Base-by-base conservation (phyloP, 2,888 invertebrate genomes). In the Belgica antarctica region DNA sequence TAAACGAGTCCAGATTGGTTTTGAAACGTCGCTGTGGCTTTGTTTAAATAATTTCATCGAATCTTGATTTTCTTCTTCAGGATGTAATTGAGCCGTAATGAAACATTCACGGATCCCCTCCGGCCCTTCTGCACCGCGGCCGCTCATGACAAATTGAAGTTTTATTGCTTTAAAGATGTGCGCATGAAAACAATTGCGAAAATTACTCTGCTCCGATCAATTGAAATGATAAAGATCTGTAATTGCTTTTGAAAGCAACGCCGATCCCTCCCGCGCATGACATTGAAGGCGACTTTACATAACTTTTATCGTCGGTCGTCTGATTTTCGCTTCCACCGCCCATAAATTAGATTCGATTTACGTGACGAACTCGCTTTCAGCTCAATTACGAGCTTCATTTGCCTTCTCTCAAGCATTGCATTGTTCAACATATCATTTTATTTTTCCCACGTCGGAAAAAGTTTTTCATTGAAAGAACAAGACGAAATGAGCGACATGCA, bases 211-310 rank as follows among this genome's bases (percentile, higher is more conserved):
- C 10, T 59, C 59, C 47, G 65, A 46, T 28, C 41, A 47, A 27
- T 68, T 57, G 47, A 28, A 47, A 66, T 22, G 68, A 68, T 68
- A 57, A 27, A 28, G 47, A 68, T 68, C 68, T 68, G 46, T 57
- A 57, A 68, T 68, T 68, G 57, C 52, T 52, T 66, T 52, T 52
- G 46, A 47, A 52, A 19, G 66, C 66, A 46, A 8, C 52, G 12
- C 22, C 52, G 22, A 52, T 17, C 52, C 17, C 22, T 10, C 8
- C 17, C 65, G 41, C 65, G 10, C 15, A 2, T 31, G 57, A 24
- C 68, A 68, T 34, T 68, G 68, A 57, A 46, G 2, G 8, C 22
- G 17, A 59, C 12, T 59, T 25, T 19, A 25, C 22, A 8, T 27
- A 12, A n/a, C 4, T 15, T 46, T 46, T 19, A 25, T 24, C 25